These are phyloP conservation scores for Adelognathus sp. DNA, from an alignment of 2,888 invertebrate species.

Conservation along the genomic window DNA sequence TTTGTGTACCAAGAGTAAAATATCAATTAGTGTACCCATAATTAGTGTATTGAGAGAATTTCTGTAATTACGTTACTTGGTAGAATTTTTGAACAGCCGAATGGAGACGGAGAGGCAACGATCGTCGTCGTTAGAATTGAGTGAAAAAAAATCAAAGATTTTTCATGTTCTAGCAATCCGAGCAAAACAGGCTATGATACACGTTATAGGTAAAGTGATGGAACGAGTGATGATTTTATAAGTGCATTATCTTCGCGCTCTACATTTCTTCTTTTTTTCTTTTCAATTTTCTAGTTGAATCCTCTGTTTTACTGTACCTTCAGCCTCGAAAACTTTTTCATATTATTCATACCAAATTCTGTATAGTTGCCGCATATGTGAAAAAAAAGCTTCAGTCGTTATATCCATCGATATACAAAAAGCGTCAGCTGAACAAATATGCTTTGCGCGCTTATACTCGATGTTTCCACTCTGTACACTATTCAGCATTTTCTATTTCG, in stretches of 20 bases:
- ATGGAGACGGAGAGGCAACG: not conserved
- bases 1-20: not conserved
- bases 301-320: constrained; percentile 32
- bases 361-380: constrained; percentile 29
- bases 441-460: constrained; percentile 45
- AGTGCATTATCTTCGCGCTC: constrained; percentile 41
- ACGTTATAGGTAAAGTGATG: constrained; percentile 80
- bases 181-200: constrained; percentile 80
- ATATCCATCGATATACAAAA: not conserved
- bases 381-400: constrained; percentile 42
- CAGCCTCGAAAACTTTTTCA: constrained; percentile 38
- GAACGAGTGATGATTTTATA: constrained; percentile 68
- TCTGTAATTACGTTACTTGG: not conserved
- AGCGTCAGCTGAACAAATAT: constrained; percentile 39
- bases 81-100: constrained; percentile 1
- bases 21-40: not conserved
- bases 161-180: constrained; percentile 80
- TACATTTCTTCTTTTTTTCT: constrained; percentile 9
- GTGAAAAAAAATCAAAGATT: constrained; percentile 67
- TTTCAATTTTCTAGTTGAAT: constrained; percentile 49
- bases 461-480: constrained; percentile 24
- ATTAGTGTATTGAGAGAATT: not conserved
- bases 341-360: constrained; percentile 36
- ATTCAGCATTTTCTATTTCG: constrained; percentile 4
- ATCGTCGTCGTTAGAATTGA: constrained; percentile 39